Evolutionary conservation across 2,113 vertebrate species (phyloP).

Genomic region (Raja brachyura): DNA sequence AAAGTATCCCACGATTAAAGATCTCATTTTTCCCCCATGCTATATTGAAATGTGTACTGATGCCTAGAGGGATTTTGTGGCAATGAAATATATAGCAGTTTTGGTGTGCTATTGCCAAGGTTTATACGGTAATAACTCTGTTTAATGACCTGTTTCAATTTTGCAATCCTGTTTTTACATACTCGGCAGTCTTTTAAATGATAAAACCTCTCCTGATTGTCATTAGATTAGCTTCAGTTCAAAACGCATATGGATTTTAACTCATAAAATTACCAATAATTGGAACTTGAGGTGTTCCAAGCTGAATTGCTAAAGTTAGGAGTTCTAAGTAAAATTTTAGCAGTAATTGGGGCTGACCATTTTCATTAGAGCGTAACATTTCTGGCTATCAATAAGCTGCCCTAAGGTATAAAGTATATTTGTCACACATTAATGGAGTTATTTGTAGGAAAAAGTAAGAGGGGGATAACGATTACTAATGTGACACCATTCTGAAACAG

Average conservation of each 20-base stretch:
- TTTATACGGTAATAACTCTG: conserved; percentile 17
- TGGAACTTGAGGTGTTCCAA: not conserved
- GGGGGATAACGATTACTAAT: not conserved
- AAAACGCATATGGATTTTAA: conserved; percentile 19
- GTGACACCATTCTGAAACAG: not conserved
- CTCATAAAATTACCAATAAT: conserved; percentile 7
- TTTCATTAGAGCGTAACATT: not conserved
- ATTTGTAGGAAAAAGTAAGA: not conserved
- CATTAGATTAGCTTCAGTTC: conserved; percentile 3
- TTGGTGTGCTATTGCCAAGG: not conserved
- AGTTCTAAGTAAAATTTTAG: not conserved
- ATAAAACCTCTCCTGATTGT: conserved; percentile 25
- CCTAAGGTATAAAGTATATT: not conserved
- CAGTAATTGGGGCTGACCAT: conserved; percentile 4
- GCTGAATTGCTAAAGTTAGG: not conserved
- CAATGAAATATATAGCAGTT: conserved; percentile 5
- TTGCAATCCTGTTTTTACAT: conserved; percentile 29
- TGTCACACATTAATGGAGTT: not conserved
- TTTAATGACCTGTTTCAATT: conserved; percentile 25
- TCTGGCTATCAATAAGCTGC: not conserved
- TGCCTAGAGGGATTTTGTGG: not conserved
- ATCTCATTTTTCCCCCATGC: not conserved
- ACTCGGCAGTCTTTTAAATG: not conserved
- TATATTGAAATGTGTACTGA: not conserved
- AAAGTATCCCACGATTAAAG: not conserved